A percentile compares a stretch with the other conserved stretches of the same genome.
Conservation (phyloP, 1,140 invertebrate genomes). For the Capitella teleta region DNA sequence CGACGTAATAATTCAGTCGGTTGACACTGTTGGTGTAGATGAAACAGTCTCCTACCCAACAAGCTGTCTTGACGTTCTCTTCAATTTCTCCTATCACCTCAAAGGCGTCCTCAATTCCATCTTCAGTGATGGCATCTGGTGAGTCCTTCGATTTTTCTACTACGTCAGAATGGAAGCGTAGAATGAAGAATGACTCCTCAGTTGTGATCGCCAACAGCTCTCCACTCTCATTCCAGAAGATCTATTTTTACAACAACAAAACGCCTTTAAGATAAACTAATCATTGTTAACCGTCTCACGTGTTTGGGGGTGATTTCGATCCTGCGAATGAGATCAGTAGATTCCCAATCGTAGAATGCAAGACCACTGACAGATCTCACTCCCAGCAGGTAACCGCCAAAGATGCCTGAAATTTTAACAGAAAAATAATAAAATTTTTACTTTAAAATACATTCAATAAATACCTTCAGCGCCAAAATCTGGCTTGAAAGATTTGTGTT, state of each 20-base stretch:
- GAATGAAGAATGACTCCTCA: conserved; percentile 91
- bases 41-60: conserved; percentile 99
- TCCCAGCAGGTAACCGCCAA: conserved; percentile 87
- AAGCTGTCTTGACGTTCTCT: conserved; percentile 87
- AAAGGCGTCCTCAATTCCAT: conserved; percentile 94
- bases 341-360: conserved; percentile 96
- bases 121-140: conserved; percentile 68
- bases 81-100: conserved; percentile 81
- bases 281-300: conserved; percentile 20
- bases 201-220: conserved; percentile 87
- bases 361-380: conserved; percentile 86
- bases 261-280: too few relatives aligned
- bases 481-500: conserved; percentile 86
- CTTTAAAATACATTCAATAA: too few relatives aligned
- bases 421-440: conserved; percentile 11
- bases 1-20: conserved; percentile 96
- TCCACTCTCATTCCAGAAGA: conserved; percentile 96
- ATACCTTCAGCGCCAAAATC: conserved; percentile 82
- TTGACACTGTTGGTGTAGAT: conserved; percentile 98
- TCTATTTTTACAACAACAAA: too few relatives aligned
- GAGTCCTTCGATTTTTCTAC: conserved; percentile 63
- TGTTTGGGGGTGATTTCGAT: conserved; percentile 87
- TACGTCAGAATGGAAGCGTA: conserved; percentile 68
- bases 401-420: conserved; percentile 59
- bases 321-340: conserved; percentile 74